Evolutionary conservation across 1,140 invertebrate species (phyloP), one percentile per base, ranked within the genome.

Genomic region (Olivierus martensii): DNA sequence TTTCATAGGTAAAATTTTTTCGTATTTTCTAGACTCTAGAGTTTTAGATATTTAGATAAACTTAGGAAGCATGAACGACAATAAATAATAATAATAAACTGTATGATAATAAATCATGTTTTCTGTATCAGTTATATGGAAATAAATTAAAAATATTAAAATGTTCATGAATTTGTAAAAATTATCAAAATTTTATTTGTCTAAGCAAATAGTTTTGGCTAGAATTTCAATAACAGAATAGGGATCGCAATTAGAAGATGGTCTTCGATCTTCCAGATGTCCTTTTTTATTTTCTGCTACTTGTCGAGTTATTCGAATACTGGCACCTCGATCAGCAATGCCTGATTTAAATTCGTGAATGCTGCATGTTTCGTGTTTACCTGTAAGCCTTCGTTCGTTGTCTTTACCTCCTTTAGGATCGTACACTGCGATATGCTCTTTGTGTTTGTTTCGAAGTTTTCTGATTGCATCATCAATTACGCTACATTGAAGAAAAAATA

Each of bases 221-320:
- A 89, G 69, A 1, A 80, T 78, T 61, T 84, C 74, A 52, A 75
- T 73, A 1, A 88, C 84, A 1, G 75, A 67, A 71, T 95, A 94
- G 0, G 91, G 90, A 70, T 95, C 90, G 66, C 86, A 89, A 71
- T 96, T 96, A 55, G 89, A 91, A 4, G 89, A 79, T 14, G 92
- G 92, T 65, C 92, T 75, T 55, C 92, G 75, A 69, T 97, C 92
- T 68, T 97, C 92, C 54, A 96, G 70, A 65, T 95, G 95, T 3
- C 91, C 92, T 64, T 82, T 82, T 62, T 85, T 83, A 2, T 88
- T 83, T 61, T 90, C 87, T 3, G 86, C 86, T 12, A 71, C 69
- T 59, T 70, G 64, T 35, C 67, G 47, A 2, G 73, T 71, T 41
- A 75, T 74, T 12, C 74, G 65, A 56, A 77, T 70, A 56, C 69